phyloP scores from a whole-genome alignment of 2,797 vertebrate species.

The Sebastes cheni region DNA sequence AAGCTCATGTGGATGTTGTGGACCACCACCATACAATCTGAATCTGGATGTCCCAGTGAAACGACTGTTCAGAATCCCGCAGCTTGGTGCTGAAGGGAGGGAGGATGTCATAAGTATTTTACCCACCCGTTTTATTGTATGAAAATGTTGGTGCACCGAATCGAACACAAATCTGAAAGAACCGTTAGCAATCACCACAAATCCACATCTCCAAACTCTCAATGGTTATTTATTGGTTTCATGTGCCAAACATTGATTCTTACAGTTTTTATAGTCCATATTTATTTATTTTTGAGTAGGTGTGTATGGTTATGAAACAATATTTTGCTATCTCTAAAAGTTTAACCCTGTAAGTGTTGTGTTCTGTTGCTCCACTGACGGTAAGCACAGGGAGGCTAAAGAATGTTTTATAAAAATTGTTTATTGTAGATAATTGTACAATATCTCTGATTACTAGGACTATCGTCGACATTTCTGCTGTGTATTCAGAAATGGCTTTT shows the following conservation, averaged over 20 bases:
- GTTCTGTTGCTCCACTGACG: slow-evolving; percentile 58
- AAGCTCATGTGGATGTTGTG: background rate
- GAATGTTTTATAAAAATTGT: slow-evolving; percentile 78
- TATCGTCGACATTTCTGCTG: slow-evolving; percentile 79
- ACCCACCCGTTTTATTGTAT: slow-evolving; percentile 53
- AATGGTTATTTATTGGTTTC: slow-evolving; percentile 63
- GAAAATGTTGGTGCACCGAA: slow-evolving; percentile 63
- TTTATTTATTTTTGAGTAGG: slow-evolving; percentile 80
- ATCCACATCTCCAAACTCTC: slow-evolving; percentile 45
- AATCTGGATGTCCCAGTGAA: slow-evolving; percentile 12
- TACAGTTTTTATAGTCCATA: slow-evolving; percentile 78
- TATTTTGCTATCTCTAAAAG: slow-evolving; percentile 66
- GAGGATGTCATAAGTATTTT: slow-evolving; percentile 42
- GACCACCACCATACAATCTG: slow-evolving; percentile 10
- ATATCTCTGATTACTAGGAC: slow-evolving; percentile 80
- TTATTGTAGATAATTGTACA: slow-evolving; percentile 87
- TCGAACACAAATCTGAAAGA: slow-evolving; percentile 44
- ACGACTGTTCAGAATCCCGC: slow-evolving; percentile 15
- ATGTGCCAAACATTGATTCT: slow-evolving; percentile 76
- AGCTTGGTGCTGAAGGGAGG: background rate
- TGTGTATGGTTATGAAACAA: slow-evolving; percentile 67
- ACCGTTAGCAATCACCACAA: slow-evolving; percentile 33
- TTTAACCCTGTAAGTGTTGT: slow-evolving; percentile 49
- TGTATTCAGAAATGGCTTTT: slow-evolving; percentile 88
- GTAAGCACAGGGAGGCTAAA: slow-evolving; percentile 69